These are phyloP conservation scores for Harmothoe impar DNA, from an alignment of 2,888 invertebrate species.

Conservation along the genomic window DNA sequence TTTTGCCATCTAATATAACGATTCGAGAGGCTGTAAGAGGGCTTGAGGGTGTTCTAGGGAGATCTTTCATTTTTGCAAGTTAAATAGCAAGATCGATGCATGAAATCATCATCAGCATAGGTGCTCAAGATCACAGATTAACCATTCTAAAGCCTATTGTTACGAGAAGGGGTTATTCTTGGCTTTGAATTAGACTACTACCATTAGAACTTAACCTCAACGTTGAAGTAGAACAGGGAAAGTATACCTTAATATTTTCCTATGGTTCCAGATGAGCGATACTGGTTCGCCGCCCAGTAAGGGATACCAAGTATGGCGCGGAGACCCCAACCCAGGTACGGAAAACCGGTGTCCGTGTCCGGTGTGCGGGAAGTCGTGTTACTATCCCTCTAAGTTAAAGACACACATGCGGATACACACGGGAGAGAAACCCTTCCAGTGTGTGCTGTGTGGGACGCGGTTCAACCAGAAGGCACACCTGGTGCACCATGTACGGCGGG, in stretches of 20 bases:
- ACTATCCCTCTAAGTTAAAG: slow-evolving; percentile 35
- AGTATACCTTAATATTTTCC: slow-evolving; percentile 5
- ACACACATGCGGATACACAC: slow-evolving; percentile 49
- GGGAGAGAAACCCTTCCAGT: slow-evolving; percentile 44
- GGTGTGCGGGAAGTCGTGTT: slow-evolving; percentile 40
- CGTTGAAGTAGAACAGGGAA: background rate
- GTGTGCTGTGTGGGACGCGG: background rate
- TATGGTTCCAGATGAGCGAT: slow-evolving; percentile 4
- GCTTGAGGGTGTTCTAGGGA: too few species aligned
- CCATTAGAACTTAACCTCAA: too few species aligned
- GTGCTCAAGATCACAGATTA: too few species aligned
- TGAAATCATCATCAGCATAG: too few species aligned
- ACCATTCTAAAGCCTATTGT: too few species aligned
- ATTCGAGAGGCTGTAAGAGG: too few species aligned
- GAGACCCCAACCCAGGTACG: background rate
- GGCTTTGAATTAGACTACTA: too few species aligned
- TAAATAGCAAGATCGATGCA: too few species aligned
- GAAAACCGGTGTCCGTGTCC: background rate
- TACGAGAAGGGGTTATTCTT: too few species aligned
- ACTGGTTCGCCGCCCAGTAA: background rate
- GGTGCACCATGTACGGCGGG: slow-evolving; percentile 10
- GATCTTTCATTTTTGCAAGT: too few species aligned
- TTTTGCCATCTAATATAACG: too few species aligned
- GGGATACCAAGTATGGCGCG: background rate
- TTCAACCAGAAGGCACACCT: slow-evolving; percentile 43